phyloP scores from a whole-genome alignment of 1,140 invertebrate species.

The Drosophila repletoides region DNA sequence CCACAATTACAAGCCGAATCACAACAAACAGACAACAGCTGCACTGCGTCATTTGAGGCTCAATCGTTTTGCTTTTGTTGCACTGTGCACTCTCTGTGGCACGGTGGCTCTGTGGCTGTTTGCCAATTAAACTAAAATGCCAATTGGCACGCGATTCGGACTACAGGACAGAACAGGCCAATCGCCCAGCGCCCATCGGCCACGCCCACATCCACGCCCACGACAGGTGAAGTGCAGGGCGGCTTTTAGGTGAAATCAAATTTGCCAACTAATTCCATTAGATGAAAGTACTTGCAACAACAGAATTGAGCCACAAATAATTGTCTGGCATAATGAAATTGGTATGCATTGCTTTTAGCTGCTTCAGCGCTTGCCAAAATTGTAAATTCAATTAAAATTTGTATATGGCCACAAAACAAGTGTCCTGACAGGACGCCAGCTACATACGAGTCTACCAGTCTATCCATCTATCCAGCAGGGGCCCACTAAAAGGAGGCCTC shows the following conservation, averaged over 20 bases:
- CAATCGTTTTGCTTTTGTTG: constrained; percentile 11
- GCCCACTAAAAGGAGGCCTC: constrained; percentile 3
- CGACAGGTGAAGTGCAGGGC: background rate
- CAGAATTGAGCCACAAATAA: constrained; percentile 48
- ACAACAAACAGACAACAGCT: constrained; percentile 34
- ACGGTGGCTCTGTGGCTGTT: constrained; percentile 15
- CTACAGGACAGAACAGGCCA: background rate
- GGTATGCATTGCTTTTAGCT: constrained; percentile 26
- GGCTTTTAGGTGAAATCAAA: constrained; percentile 62
- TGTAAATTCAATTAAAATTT: constrained; percentile 71
- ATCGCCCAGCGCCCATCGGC: background rate
- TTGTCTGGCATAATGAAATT: constrained; percentile 56
- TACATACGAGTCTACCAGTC: too few species aligned
- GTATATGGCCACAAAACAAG: constrained; percentile 10
- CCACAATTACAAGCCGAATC: constrained; percentile 32
- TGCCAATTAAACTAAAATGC: constrained; percentile 73
- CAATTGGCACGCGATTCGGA: constrained; percentile 57
- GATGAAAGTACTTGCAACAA: constrained; percentile 9
- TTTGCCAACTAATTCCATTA: constrained; percentile 60
- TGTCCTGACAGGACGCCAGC: background rate
- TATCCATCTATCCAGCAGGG: too few species aligned
- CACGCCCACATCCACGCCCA: constrained; percentile 23
- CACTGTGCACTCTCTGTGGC: constrained; percentile 2
- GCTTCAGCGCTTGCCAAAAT: constrained; percentile 26
- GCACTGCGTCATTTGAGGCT: constrained; percentile 55